phyloP scores from a whole-genome alignment of 2,797 vertebrate genomes.

The Sebastes oblongus region DNA sequence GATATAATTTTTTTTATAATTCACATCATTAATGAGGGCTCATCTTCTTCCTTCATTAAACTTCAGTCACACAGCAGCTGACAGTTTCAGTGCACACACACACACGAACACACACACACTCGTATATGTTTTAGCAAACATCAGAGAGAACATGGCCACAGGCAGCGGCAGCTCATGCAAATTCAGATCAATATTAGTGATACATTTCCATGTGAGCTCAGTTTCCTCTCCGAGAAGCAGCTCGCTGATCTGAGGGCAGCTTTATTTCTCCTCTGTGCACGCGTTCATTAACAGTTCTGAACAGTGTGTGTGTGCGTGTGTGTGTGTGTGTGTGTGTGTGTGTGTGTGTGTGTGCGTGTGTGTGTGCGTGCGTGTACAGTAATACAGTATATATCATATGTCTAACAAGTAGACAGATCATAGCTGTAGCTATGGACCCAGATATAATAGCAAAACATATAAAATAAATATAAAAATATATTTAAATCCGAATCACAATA shows the following conservation, averaged over 20 bases:
- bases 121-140: slow-evolving; percentile 26
- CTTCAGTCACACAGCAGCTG: slow-evolving; percentile 8
- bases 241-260: slow-evolving; percentile 31
- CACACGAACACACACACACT: background rate
- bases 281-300: slow-evolving; percentile 3
- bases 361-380: no score
- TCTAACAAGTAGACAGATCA: background rate
- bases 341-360: background rate
- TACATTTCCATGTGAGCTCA: slow-evolving; percentile 62
- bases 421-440: background rate
- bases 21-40: slow-evolving; percentile 10
- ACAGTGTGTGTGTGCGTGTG: slow-evolving; percentile 13
- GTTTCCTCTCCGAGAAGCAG: slow-evolving; percentile 49
- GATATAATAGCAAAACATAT: background rate
- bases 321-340: slow-evolving; percentile 21
- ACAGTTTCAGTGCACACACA: background rate
- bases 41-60: slow-evolving; percentile 8
- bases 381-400: background rate
- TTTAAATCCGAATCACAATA: no score
- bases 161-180: slow-evolving; percentile 58
- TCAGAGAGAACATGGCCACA: slow-evolving; percentile 58
- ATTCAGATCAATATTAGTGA: slow-evolving; percentile 69
- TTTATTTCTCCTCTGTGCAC: slow-evolving; percentile 18
- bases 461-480: no score
- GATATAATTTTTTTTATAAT: slow-evolving; percentile 6